Base-by-base conservation (phyloP, 2,888 invertebrate species). In the Sinodicranocentrus sp. region DNA sequence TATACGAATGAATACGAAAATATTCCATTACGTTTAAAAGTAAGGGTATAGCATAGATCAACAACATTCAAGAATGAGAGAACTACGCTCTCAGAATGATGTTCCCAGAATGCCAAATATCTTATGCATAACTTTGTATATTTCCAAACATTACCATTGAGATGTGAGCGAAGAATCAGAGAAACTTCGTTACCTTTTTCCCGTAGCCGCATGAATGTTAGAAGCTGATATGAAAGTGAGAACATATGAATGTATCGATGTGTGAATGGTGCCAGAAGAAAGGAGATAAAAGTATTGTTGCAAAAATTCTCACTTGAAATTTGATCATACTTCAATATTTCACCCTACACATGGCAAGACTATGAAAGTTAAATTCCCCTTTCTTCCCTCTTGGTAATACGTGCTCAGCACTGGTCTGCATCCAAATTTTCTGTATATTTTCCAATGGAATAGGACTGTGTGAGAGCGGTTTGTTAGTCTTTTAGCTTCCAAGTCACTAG, bases 321-420 rank as follows among this genome's bases (percentile, higher is more conserved):
- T 26, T 26, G 61, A 61, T 61, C 61, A 28, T 28, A 13, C 26
- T 61, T 61, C 61, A 61, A 28, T 61, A 61, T 61, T 21, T 57
- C 13, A 57, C n/a, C n/a, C n/a, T n/a, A n/a, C n/a, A n/a, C n/a
- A n/a, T n/a, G n/a, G n/a, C n/a, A n/a, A n/a, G n/a, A n/a, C n/a
- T n/a, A n/a, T n/a, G n/a, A n/a, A n/a, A n/a, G n/a, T n/a, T n/a
- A n/a, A n/a, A n/a, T n/a, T n/a, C n/a, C n/a, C n/a, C n/a, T n/a
- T n/a, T n/a, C n/a, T n/a, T n/a, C n/a, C n/a, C n/a, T n/a, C n/a
- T n/a, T n/a, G n/a, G n/a, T n/a, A n/a, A n/a, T n/a, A n/a, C n/a
- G n/a, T n/a, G n/a, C n/a, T n/a, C n/a, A n/a, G n/a, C n/a, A n/a
- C n/a, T n/a, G n/a, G n/a, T n/a, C n/a, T n/a, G n/a, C n/a, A n/a